Percentiles rank a stretch among this genome's conserved stretches.
Conservation (phyloP, 2,113 vertebrate species). For the Chloropsis cyanopogon region DNA sequence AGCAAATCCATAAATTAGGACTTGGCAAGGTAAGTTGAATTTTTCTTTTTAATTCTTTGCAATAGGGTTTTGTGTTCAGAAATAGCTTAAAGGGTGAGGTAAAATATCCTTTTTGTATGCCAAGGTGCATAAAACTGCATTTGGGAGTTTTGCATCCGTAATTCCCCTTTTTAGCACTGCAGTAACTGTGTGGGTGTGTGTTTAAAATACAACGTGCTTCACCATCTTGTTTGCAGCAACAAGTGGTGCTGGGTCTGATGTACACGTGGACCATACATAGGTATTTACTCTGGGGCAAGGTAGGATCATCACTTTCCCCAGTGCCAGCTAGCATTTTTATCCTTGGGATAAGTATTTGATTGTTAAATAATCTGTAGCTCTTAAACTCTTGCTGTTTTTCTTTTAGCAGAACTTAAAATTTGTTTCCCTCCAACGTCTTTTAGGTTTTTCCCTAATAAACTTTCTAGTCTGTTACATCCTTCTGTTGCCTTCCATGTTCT, state of each 20-base stretch:
- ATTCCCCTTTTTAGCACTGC: not conserved
- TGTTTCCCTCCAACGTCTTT: not conserved
- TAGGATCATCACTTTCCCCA: not conserved
- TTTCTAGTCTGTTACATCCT: not conserved
- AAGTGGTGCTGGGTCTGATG: rapidly evolving
- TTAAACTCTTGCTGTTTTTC: not conserved
- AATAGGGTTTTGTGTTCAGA: not conserved
- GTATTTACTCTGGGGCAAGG: not conserved
- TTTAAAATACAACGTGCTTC: not conserved
- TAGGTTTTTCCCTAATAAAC: not conserved
- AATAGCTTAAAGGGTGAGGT: not conserved
- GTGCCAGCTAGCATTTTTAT: not conserved
- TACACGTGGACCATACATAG: rapidly evolving
- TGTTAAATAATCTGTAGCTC: not conserved
- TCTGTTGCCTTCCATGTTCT: not conserved
- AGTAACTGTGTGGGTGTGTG: not conserved
- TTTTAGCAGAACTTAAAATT: not conserved
- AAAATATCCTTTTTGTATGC: not conserved
- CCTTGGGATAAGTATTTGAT: not conserved
- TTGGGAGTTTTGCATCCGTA: not conserved
- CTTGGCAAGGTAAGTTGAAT: not conserved
- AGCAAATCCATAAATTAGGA: not conserved
- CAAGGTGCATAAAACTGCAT: not conserved
- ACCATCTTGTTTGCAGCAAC: not conserved
- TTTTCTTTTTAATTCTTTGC: not conserved